Base-by-base conservation (phyloP, 2,888 invertebrate species). In the Graphium colonna region DNA sequence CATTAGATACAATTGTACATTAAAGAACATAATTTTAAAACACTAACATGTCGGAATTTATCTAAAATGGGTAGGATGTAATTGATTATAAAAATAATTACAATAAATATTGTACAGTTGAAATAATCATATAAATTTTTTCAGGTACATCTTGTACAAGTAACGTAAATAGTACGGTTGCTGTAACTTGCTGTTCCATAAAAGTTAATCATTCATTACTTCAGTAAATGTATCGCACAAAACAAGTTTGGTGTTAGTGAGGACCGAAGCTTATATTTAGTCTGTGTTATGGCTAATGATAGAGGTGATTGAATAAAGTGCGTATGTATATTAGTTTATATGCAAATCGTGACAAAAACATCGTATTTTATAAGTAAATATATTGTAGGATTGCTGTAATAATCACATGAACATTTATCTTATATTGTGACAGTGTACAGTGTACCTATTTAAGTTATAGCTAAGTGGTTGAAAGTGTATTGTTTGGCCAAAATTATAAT, bases 391-490 rank as follows among this genome's bases (percentile, higher is more conserved):
- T 26, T 33, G 21, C 26, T 45, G 46, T 46, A 41, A 33, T 33
- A 12, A 28, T 38, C 1, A 45, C 17, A 5, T 41, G 18, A 46
- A 55, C 1, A n/a, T 42, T 26, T 16, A 44, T 39, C 28, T 41
- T 12, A 44, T 31, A 10, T 18, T 41, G 47, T 57, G 46, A 56
- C 38, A 59, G 65, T 67, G 65, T 61, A 61, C 41, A 59, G 65
- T 65, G 65, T 69, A 62, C 68, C 68, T 69, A 57, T 28, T 48
- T 52, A 54, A 54, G 56, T 3, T n/a, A 21, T 17, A 41, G 12
- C 12, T 17, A 53, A 43, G 31, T 49, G 18, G 13, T 49, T 31
- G 13, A 15, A 41, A 28, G 44, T 55, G 51, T 46, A 49, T 48
- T 39, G 48, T 39, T 49, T 8, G 45, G 10, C 33, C 38, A 47